Evolutionary conservation across 2,888 invertebrate genomes (phyloP), one percentile per base, ranked within the genome.

Genomic region (Cephus spinipes): DNA sequence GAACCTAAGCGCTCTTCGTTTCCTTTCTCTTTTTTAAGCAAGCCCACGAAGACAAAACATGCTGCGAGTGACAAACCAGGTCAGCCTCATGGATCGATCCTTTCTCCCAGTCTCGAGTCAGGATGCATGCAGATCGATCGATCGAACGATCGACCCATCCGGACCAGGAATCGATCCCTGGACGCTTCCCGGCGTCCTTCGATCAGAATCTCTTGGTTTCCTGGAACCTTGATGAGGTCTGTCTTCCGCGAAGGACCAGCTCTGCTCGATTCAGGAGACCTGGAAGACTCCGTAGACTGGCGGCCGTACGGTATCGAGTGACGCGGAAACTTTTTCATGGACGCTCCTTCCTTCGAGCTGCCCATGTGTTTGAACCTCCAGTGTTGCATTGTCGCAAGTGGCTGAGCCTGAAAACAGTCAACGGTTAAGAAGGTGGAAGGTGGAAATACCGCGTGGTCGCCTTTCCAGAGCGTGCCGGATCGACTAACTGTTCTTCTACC

Each of bases 401-500:
- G 9, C 55, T 55, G 55, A 55, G 55, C 55, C 23, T 55, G 55
- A 55, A 55, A 55, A 55, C 23, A 55, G 55, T 55, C 23, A 23
- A 6, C 23, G 3, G 55, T 23, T 55, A 9, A 55, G 40, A 40
- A 40, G 55, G 55, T 55, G 55, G 55, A 55, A 55, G 55, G 80
- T 80, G 78, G 80, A 78, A 80, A 78, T 78, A 69, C 78, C 73
- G 80, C 76, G 73, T 76, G 78, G 78, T 73, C 78, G 81, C 77
- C 79, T 80, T 81, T 81, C 77, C 80, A 77, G 55, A 55, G 55
- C 55, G 23, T 55, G 55, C 55, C 55, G 23, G 79, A 81, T 81
- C 81, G 80, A 40, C 79, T 81, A 81, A 81, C 81, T 81, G 81
- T 81, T 81, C 55, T 55, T 77, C 73, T 77, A 55, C 76, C 78